phyloP scores from a whole-genome alignment of 2,113 vertebrate species.

The Pedetes capensis region DNA sequence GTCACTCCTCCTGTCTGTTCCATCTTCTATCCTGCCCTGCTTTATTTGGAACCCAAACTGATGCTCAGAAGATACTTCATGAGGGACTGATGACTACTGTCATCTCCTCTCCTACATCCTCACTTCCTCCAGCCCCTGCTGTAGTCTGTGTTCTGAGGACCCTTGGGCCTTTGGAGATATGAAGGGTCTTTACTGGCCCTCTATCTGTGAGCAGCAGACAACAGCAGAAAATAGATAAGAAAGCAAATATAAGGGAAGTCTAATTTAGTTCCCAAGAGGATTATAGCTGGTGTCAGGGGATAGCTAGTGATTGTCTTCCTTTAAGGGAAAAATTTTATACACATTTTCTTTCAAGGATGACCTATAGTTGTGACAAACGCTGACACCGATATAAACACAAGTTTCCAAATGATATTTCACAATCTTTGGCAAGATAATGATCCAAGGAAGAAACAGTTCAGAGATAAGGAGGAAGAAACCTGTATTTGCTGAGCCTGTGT shows the following conservation, averaged over 20 bases:
- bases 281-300: neutral
- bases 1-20: accelerated
- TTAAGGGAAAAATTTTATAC: neutral
- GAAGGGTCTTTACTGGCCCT: neutral
- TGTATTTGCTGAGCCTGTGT: conserved; percentile 19
- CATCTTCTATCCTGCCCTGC: neutral
- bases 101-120: neutral
- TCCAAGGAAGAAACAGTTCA: neutral
- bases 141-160: neutral
- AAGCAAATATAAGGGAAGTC: neutral
- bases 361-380: neutral
- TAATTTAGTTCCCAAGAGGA: neutral
- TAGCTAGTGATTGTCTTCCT: neutral
- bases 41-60: neutral
- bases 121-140: neutral
- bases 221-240: neutral
- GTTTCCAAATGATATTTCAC: neutral
- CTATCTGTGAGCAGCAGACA: neutral
- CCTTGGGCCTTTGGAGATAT: neutral
- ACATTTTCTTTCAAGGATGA: conserved; percentile 39
- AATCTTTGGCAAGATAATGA: neutral
- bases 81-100: neutral
- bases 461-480: neutral
- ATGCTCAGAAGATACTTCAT: neutral
- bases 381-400: neutral